phyloP scores from a whole-genome alignment of 2,888 invertebrate genomes.

The Argyresthia albistria region DNA sequence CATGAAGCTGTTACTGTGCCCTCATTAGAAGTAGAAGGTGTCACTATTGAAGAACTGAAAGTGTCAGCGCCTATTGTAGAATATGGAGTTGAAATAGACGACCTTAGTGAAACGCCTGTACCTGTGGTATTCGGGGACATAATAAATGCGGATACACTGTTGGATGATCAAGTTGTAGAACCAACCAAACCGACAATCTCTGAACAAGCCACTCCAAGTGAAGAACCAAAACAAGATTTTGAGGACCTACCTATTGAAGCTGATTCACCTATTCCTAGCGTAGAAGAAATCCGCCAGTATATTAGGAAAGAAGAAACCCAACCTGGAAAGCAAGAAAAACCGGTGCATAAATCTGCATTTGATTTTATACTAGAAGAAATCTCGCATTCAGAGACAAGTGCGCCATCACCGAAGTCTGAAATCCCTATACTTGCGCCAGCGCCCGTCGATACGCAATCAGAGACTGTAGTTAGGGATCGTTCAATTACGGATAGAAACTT shows the following conservation, averaged over 20 bases:
- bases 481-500: conserved; percentile 17
- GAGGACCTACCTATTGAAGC: too few species aligned
- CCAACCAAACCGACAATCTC: conserved; percentile 6
- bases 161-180: conserved; percentile 12
- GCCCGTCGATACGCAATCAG: conserved; percentile 1
- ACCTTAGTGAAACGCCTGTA: conserved; percentile 30
- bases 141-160: conserved; percentile 21
- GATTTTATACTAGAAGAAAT: conserved; percentile 17
- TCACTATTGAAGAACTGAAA: conserved; percentile 4
- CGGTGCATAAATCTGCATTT: not conserved
- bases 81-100: conserved; percentile 23
- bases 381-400: conserved; percentile 12
- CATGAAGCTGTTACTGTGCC: too few species aligned
- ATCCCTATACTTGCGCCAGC: not conserved
- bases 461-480: conserved; percentile 13
- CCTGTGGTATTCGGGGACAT: conserved; percentile 39
- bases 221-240: too few species aligned
- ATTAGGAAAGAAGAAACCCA: not conserved
- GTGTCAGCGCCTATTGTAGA: conserved; percentile 10
- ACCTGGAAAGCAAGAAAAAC: not conserved
- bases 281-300: too few species aligned
- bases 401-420: not conserved
- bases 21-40: conserved; percentile 7
- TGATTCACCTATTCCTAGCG: too few species aligned
- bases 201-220: too few species aligned